Evolutionary conservation across 2,888 invertebrate species (phyloP).

Genomic region (Phytoseiulus persimilis): DNA sequence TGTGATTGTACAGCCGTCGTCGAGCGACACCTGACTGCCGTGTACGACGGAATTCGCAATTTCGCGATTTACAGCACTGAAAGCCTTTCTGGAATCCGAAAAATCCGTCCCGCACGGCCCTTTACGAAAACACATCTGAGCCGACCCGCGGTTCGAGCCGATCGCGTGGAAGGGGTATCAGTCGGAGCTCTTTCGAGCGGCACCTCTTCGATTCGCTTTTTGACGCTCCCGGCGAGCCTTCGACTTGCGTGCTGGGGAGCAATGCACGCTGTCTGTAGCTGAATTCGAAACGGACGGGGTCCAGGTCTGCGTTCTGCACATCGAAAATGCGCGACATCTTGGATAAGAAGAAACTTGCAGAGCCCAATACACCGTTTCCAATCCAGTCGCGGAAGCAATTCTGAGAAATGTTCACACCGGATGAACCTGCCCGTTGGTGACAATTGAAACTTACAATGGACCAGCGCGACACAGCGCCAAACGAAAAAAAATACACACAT

Average conservation of each 20-base stretch:
- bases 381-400: neutral
- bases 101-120: neutral
- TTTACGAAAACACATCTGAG: neutral
- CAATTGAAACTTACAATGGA: neutral
- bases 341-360: neutral
- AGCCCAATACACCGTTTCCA: neutral
- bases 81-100: neutral
- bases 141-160: neutral
- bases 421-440: conserved; percentile 5
- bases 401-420: neutral
- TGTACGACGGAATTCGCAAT: neutral
- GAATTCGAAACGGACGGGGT: neutral
- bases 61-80: neutral
- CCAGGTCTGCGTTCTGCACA: neutral
- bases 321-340: neutral
- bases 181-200: no score
- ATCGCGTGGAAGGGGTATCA: neutral
- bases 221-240: no score
- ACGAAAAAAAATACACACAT: neutral
- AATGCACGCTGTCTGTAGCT: no score
- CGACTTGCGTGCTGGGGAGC: neutral
- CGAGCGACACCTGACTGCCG: neutral
- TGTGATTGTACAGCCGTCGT: neutral
- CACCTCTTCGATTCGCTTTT: no score
- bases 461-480: neutral